Evolutionary conservation across 2,797 vertebrate genomes (phyloP).

Genomic region (Gambelia wislizenii): DNA sequence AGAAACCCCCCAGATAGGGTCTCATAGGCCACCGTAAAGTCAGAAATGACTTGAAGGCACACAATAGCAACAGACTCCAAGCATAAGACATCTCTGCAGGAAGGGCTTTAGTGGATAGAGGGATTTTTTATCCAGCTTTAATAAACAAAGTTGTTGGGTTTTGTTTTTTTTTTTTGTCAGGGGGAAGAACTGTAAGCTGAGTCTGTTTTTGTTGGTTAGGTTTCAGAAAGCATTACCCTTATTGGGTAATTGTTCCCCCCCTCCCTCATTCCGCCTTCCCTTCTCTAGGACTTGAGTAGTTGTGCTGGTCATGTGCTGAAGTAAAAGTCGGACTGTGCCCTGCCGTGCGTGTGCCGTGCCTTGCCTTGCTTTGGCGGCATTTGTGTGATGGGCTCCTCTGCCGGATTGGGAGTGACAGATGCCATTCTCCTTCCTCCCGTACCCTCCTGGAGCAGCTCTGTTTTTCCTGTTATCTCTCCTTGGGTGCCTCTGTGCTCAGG

Average conservation of each 20-base stretch:
- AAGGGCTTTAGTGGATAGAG: background rate
- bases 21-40: too few species aligned
- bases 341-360: background rate
- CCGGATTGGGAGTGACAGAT: constrained; percentile 20
- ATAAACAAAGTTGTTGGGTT: too few species aligned
- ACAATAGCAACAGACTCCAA: too few species aligned
- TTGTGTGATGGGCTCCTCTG: background rate
- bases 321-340: background rate
- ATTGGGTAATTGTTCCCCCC: too few species aligned
- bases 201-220: background rate
- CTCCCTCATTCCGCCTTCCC: background rate
- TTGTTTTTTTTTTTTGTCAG: background rate
- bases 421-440: background rate
- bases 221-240: background rate
- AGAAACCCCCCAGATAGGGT: too few species aligned
- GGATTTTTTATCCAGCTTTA: background rate
- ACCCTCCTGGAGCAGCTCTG: constrained; percentile 4
- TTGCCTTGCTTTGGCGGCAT: background rate
- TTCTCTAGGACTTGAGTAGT: constrained; percentile 3
- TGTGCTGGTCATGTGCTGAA: constrained; percentile 19
- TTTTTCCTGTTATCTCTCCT: constrained; percentile 72
- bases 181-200: background rate
- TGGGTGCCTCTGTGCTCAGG: constrained; percentile 68
- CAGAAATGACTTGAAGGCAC: too few species aligned
- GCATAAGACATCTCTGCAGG: background rate